Percentiles rank a stretch among this genome's conserved stretches.
These are phyloP conservation scores for Ephestia elutella DNA, from an alignment of 1,140 invertebrate species.

Conservation along the genomic window DNA sequence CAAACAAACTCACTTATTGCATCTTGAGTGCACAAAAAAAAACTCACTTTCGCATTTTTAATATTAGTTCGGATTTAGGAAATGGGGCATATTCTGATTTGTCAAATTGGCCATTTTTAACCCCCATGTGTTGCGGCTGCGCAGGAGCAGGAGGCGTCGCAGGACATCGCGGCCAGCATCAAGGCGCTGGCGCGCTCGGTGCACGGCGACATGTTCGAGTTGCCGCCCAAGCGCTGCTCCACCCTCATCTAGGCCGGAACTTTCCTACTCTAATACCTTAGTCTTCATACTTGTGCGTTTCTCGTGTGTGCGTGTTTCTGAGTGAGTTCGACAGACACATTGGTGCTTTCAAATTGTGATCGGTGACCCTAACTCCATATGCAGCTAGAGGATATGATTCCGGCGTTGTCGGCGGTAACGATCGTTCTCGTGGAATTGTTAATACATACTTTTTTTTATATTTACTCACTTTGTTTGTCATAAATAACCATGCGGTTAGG, in stretches of 20 bases:
- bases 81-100: no score
- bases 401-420: background rate
- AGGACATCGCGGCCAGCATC: constrained; percentile 89
- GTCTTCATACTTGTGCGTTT: constrained; percentile 28
- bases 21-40: no score
- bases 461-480: background rate
- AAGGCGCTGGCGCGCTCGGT: constrained; percentile 90
- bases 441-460: constrained; percentile 7
- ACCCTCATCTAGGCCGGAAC: constrained; percentile 79
- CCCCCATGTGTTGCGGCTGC: no score
- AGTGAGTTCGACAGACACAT: constrained; percentile 28
- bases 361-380: constrained; percentile 49
- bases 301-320: constrained; percentile 25
- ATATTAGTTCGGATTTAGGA: no score
- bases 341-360: constrained; percentile 60
- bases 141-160: constrained; percentile 63
- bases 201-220: constrained; percentile 89
- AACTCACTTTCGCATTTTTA: no score
- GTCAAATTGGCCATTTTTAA: no score
- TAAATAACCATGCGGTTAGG: no score
- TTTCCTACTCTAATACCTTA: background rate
- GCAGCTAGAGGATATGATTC: constrained; percentile 2
- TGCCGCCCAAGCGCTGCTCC: constrained; percentile 86
- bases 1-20: no score
- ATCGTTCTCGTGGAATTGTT: background rate